Percentiles rank a stretch among this genome's conserved stretches.
Conservation (phyloP, 2,797 vertebrate species). For the Triplophysa bombifrons region DNA sequence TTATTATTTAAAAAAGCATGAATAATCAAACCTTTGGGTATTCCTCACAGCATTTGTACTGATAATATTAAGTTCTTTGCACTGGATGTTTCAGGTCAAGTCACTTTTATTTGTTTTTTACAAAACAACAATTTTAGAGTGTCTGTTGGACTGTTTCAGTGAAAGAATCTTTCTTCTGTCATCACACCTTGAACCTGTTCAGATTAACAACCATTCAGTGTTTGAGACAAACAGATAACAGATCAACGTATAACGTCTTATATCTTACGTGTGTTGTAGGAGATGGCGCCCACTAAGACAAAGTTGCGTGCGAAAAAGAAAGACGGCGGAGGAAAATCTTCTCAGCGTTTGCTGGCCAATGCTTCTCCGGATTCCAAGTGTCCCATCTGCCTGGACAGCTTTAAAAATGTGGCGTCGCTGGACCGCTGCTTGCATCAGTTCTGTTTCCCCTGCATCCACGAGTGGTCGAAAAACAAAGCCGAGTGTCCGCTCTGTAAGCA, state of each 20-base stretch:
- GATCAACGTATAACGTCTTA: not conserved
- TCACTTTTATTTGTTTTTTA: too few species aligned
- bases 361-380: conserved; percentile 94
- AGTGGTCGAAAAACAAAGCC: conserved; percentile 98
- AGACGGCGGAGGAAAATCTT: conserved; percentile 19
- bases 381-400: conserved; percentile 93
- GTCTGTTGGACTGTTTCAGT: too few species aligned
- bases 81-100: too few species aligned
- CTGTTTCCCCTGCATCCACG: conserved; percentile 93
- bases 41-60: too few species aligned
- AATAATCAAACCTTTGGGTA: too few species aligned
- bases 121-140: too few species aligned
- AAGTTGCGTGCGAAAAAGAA: conserved; percentile 68
- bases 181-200: too few species aligned
- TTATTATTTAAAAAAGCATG: too few species aligned
- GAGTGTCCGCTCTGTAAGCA: conserved; percentile 96
- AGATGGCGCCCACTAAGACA: conserved; percentile 76
- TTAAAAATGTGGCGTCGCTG: conserved; percentile 90
- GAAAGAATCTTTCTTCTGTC: too few species aligned
- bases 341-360: conserved; percentile 75
- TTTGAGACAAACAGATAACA: not conserved
- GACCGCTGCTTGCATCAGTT: conserved; percentile 92
- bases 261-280: conserved; percentile 54
- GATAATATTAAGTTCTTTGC: too few species aligned
- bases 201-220: not conserved